Percentiles rank a stretch among this genome's conserved stretches.
phyloP scores from a whole-genome alignment of 1,140 invertebrate species.

The Sitodiplosis mosellana region DNA sequence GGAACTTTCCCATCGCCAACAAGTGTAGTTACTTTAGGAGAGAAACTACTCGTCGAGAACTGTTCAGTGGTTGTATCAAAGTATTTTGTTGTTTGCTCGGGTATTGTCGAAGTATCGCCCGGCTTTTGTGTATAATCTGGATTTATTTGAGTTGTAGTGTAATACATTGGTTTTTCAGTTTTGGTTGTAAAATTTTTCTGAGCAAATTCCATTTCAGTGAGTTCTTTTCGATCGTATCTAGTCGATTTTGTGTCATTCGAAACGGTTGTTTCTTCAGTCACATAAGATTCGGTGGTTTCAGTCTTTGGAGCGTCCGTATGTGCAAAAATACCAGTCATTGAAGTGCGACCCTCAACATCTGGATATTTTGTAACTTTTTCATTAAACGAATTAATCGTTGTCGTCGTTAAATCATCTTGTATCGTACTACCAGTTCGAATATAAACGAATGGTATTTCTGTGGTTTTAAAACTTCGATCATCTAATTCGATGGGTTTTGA shows the following conservation, averaged over 20 bases:
- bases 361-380: too few relatives aligned
- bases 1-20: not conserved
- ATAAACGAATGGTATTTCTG: too few relatives aligned
- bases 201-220: too few relatives aligned
- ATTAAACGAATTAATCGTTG: too few relatives aligned
- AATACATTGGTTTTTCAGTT: not conserved
- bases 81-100: too few relatives aligned
- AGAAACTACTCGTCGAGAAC: not conserved
- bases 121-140: too few relatives aligned
- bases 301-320: not conserved
- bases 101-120: too few relatives aligned
- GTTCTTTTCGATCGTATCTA: not conserved
- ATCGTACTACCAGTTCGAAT: too few relatives aligned
- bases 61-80: not conserved
- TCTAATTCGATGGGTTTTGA: slow-evolving; percentile 51
- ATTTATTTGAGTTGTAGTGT: not conserved
- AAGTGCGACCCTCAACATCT: too few relatives aligned
- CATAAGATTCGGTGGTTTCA: not conserved
- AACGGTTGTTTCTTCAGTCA: slow-evolving; percentile 1
- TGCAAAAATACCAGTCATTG: not conserved
- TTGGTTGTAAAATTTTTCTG: not conserved
- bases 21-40: not conserved
- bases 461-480: slow-evolving; percentile 22
- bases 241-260: not conserved
- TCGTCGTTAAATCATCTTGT: too few relatives aligned